Percentiles rank a stretch among this genome's conserved stretches.
Conservation (phyloP, 2,888 invertebrate genomes). For the Allygus modestus region DNA sequence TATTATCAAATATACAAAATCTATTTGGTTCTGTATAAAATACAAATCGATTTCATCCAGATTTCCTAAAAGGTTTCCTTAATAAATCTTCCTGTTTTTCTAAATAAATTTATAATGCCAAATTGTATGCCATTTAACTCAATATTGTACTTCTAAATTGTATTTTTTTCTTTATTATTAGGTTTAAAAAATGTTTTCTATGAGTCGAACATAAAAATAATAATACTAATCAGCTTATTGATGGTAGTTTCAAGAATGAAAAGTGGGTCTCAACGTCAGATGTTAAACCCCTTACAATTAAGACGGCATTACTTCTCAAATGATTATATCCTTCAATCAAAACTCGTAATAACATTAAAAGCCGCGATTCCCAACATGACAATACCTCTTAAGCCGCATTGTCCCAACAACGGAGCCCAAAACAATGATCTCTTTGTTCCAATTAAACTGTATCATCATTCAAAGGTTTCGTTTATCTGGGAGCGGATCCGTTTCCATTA, state of each 20-base stretch:
- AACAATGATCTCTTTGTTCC: constrained; percentile 45
- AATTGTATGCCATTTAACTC: too few relatives aligned
- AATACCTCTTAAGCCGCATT: constrained; percentile 32
- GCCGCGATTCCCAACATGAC: neutral
- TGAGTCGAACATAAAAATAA: too few relatives aligned
- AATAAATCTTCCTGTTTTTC: too few relatives aligned
- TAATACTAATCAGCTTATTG: too few relatives aligned
- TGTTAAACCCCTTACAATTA: neutral
- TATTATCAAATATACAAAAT: too few relatives aligned
- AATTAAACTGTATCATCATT: constrained; percentile 52
- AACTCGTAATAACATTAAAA: constrained; percentile 38
- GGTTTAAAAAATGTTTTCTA: too few relatives aligned
- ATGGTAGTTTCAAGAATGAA: neutral
- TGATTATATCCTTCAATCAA: constrained; percentile 26
- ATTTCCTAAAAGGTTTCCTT: too few relatives aligned
- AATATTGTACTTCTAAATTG: too few relatives aligned
- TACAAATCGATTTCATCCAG: too few relatives aligned
- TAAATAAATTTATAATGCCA: too few relatives aligned
- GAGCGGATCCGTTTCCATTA: constrained; percentile 18
- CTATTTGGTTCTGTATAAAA: too few relatives aligned
- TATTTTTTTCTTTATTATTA: too few relatives aligned
- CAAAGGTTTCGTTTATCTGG: constrained; percentile 50
- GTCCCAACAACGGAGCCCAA: neutral
- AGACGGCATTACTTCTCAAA: neutral
- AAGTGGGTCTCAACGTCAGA: neutral